Percentiles rank a stretch among this genome's conserved stretches.
Conservation (phyloP, 1,140 invertebrate genomes). For the Coenobita brevimanus region DNA sequence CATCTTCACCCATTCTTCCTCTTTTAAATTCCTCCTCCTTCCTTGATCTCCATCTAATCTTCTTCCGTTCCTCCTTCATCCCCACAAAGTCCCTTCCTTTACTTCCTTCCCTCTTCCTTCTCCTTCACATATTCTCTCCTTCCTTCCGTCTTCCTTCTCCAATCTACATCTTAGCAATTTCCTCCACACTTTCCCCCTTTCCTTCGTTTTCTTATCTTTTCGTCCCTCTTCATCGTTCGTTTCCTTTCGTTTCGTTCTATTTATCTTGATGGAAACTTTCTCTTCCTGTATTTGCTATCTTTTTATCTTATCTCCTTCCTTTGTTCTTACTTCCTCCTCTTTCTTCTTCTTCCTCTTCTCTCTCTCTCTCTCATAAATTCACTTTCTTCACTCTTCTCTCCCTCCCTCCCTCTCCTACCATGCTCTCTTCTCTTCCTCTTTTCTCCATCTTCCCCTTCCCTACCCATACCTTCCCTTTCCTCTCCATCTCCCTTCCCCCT, state of each 20-base stretch:
- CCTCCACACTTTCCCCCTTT: not conserved
- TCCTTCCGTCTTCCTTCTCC: not conserved
- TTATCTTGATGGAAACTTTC: not conserved
- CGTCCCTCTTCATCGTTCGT: too few species aligned
- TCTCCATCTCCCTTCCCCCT: not conserved
- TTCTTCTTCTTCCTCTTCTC: conserved; percentile 1
- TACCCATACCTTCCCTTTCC: not conserved
- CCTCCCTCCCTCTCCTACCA: not conserved
- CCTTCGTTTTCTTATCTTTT: not conserved
- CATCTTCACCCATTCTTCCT: too few species aligned
- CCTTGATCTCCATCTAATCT: not conserved
- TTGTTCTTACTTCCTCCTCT: too few species aligned
- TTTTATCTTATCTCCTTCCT: not conserved
- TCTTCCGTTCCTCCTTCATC: not conserved
- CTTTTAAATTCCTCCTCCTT: too few species aligned
- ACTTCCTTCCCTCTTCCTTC: not conserved
- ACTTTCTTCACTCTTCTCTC: not conserved
- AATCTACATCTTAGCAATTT: not conserved
- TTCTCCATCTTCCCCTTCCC: not conserved
- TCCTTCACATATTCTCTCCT: not conserved
- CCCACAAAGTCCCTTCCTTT: not conserved
- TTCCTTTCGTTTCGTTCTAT: not conserved
- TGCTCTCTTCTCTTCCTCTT: too few species aligned
- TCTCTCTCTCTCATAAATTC: not conserved
- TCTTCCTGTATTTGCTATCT: not conserved